Evolutionary conservation across 2,797 vertebrate genomes (phyloP).

Genomic region (Calcarius lapponicus): DNA sequence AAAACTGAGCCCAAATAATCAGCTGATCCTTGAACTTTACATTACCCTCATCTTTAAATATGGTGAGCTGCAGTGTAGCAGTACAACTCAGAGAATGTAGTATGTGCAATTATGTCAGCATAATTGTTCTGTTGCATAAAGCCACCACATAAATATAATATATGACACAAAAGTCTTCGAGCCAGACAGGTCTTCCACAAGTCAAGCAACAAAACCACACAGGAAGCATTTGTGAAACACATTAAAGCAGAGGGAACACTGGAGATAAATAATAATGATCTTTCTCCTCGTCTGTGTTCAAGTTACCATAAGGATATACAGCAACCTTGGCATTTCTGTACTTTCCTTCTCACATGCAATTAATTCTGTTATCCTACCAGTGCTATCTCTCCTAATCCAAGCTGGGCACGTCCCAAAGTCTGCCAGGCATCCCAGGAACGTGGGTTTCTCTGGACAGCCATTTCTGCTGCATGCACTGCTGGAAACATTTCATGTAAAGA

Average conservation of each 20-base stretch:
- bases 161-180: not conserved
- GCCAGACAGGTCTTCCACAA: not conserved
- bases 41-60: not conserved
- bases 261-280: not conserved
- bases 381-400: conserved; percentile 92
- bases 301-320: not conserved
- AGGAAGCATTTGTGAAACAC: not conserved
- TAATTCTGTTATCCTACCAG: conserved; percentile 79
- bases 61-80: not conserved
- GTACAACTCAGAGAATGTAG: not conserved
- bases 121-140: not conserved
- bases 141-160: not conserved
- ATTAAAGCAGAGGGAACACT: not conserved
- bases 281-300: not conserved
- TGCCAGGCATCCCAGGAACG: conserved; percentile 94
- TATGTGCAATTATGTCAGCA: not conserved
- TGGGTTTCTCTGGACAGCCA: conserved; percentile 87
- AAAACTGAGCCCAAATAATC: not conserved
- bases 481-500: conserved; percentile 91
- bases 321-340: not conserved
- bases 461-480: conserved; percentile 92
- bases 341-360: not conserved
- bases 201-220: not conserved
- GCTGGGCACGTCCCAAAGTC: conserved; percentile 92
- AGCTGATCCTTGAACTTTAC: not conserved